Percentiles rank a stretch among this genome's conserved stretches.
These are phyloP conservation scores for Acronicta aceris DNA, from an alignment of 2,888 invertebrate species.

Conservation along the genomic window DNA sequence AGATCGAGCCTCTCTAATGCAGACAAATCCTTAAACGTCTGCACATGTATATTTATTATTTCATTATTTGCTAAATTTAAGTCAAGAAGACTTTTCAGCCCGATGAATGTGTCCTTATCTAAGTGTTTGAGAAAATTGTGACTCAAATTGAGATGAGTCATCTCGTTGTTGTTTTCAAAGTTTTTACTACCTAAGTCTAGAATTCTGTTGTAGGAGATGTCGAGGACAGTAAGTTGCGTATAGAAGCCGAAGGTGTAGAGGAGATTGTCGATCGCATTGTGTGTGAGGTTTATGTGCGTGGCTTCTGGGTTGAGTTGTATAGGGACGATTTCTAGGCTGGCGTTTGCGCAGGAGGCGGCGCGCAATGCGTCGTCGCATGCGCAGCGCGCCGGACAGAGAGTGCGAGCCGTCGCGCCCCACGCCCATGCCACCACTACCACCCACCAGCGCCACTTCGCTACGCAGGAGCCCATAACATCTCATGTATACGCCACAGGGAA, in stretches of 20 bases:
- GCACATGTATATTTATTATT: conserved; percentile 92
- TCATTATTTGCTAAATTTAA: conserved; percentile 94
- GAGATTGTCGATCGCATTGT: conserved; percentile 94
- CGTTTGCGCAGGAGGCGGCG: conserved; percentile 93
- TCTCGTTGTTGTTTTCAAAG: conserved; percentile 93
- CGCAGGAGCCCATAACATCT: conserved; percentile 88
- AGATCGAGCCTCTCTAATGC: conserved; percentile 93
- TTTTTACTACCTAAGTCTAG: conserved; percentile 94
- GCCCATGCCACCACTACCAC: conserved; percentile 88
- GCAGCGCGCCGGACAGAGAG: conserved; percentile 94
- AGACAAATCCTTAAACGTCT: conserved; percentile 94
- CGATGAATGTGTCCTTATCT: conserved; percentile 93
- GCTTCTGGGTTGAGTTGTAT: conserved; percentile 97
- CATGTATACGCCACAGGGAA: conserved; percentile 82
- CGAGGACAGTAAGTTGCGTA: conserved; percentile 93
- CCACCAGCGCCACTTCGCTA: conserved; percentile 87
- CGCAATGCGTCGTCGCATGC: conserved; percentile 94
- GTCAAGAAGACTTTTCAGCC: conserved; percentile 91
- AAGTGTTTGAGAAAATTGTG: conserved; percentile 92
- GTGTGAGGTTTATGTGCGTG: conserved; percentile 94
- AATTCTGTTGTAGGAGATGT: conserved; percentile 95
- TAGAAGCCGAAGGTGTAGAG: conserved; percentile 95
- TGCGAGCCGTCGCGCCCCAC: conserved; percentile 87
- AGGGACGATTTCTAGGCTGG: conserved; percentile 95
- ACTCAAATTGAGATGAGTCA: conserved; percentile 94